These are phyloP conservation scores for Drosophila cognata DNA, from an alignment of 2,888 invertebrate species.

Conservation along the genomic window DNA sequence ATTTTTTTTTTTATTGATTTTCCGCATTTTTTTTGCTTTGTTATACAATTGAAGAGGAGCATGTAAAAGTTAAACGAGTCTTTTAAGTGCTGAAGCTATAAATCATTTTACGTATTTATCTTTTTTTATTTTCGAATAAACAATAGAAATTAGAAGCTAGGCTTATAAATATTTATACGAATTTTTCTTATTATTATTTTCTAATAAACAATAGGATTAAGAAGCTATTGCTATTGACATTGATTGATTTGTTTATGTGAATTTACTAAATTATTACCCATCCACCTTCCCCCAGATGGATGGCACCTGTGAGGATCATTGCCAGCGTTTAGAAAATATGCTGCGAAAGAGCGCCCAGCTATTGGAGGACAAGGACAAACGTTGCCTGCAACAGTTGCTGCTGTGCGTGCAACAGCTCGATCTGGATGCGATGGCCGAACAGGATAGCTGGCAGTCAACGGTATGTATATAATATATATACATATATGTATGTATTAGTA, in stretches of 20 bases:
- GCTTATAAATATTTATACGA: background rate
- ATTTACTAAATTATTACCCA: background rate
- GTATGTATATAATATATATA: slow-evolving; percentile 16
- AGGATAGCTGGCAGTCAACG: slow-evolving; percentile 64
- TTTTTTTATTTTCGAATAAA: background rate
- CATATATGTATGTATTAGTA: background rate
- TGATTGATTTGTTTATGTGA: background rate
- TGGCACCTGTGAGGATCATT: slow-evolving; percentile 64
- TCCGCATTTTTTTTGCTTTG: background rate
- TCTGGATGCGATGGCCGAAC: slow-evolving; percentile 84
- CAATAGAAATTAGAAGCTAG: background rate
- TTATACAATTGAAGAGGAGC: background rate
- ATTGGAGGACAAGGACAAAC: slow-evolving; percentile 86
- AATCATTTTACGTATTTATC: background rate
- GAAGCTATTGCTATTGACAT: background rate
- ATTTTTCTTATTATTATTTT: background rate
- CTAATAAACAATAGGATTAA: background rate
- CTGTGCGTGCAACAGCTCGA: slow-evolving; percentile 88
- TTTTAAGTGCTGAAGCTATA: background rate
- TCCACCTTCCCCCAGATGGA: slow-evolving; percentile 49
- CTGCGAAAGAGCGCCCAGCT: slow-evolving; percentile 50
- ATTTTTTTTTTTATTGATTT: background rate
- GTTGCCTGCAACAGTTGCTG: slow-evolving; percentile 88
- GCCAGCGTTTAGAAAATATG: slow-evolving; percentile 60
- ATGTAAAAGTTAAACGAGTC: background rate